phyloP scores from a whole-genome alignment of 2,797 vertebrate genomes.

The Esox masquinongy region DNA sequence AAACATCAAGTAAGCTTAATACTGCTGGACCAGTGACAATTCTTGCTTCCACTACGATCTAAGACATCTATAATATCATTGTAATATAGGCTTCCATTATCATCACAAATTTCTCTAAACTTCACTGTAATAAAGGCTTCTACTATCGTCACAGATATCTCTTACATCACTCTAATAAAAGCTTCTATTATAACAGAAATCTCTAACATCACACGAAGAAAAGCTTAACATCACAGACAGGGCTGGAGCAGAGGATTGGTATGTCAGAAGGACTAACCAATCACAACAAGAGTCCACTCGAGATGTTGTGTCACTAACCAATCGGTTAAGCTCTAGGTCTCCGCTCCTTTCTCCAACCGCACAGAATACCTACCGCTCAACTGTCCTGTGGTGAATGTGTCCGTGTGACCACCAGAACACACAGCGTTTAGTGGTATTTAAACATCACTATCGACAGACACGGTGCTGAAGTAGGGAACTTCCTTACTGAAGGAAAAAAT shows the following conservation, averaged over 20 bases:
- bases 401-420: slow-evolving; percentile 55
- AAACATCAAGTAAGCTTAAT: background rate
- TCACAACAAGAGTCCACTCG: slow-evolving; percentile 7
- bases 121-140: background rate
- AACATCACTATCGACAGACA: slow-evolving; percentile 45
- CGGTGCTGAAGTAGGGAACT: slow-evolving; percentile 56
- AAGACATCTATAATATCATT: background rate
- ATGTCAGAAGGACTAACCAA: slow-evolving; percentile 45
- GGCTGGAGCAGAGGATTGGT: background rate
- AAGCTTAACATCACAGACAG: background rate
- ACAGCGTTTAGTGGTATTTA: slow-evolving; percentile 64
- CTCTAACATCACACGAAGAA: background rate
- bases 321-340: slow-evolving; percentile 39
- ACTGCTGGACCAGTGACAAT: background rate
- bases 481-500: slow-evolving; percentile 20
- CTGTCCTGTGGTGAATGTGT: slow-evolving; percentile 33
- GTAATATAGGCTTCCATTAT: background rate
- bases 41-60: background rate
- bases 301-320: slow-evolving; percentile 44
- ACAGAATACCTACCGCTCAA: slow-evolving; percentile 18
- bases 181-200: background rate
- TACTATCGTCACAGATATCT: background rate
- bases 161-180: background rate
- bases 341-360: slow-evolving; percentile 14
- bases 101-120: background rate